Percentiles rank a stretch among this genome's conserved stretches.
Evolutionary conservation across 2,888 invertebrate genomes (phyloP).

Genomic region (Hyposoter didymator): DNA sequence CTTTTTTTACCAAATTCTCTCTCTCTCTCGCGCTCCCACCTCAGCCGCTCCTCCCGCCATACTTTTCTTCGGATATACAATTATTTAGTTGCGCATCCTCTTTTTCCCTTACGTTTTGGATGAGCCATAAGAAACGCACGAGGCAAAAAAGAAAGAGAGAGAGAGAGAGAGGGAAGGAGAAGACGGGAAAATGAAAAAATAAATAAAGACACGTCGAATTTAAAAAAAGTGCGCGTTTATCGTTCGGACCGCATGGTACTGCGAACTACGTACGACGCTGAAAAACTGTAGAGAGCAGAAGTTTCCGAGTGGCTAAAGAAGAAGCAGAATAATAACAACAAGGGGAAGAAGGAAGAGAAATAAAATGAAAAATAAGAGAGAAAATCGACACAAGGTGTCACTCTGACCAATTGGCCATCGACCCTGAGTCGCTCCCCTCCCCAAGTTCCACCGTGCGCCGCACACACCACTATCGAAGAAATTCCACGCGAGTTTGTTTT

Average conservation of each 20-base stretch:
- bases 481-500: slow-evolving; percentile 58
- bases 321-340: background rate
- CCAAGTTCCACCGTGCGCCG: slow-evolving; percentile 17
- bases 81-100: slow-evolving; percentile 53
- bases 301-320: slow-evolving; percentile 19
- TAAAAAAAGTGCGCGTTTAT: slow-evolving; percentile 62
- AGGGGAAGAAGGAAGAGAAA: background rate
- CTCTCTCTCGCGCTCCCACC: slow-evolving; percentile 9
- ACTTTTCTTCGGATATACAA: slow-evolving; percentile 44
- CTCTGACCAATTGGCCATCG: slow-evolving; percentile 58
- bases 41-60: slow-evolving; percentile 34
- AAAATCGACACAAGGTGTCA: slow-evolving; percentile 60
- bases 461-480: slow-evolving; percentile 39
- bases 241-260: slow-evolving; percentile 10
- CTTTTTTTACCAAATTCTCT: slow-evolving; percentile 30
- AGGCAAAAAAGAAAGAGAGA: background rate
- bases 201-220: slow-evolving; percentile 36
- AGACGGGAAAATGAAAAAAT: slow-evolving; percentile 46
- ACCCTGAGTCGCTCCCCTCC: slow-evolving; percentile 50
- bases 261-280: slow-evolving; percentile 10
- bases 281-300: background rate
- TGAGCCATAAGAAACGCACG: slow-evolving; percentile 50
- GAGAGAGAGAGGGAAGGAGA: background rate
- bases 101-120: slow-evolving; percentile 60
- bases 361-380: slow-evolving; percentile 41